Base-by-base conservation (phyloP, 2,113 vertebrate genomes). In the Phaethon lepturus region DNA sequence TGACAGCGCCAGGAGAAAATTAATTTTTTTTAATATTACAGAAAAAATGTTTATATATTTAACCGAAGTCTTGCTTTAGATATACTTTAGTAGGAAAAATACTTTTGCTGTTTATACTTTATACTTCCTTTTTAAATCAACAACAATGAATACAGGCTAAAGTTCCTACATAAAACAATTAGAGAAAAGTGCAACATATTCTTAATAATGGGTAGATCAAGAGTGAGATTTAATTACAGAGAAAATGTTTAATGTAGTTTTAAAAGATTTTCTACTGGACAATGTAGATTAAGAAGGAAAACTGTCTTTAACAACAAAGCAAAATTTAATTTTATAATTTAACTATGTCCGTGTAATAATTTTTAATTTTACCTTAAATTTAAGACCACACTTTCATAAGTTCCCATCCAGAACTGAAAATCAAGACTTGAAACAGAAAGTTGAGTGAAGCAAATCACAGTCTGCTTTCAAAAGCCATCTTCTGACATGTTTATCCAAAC, bases 21-120 rank as follows among this genome's bases (percentile, higher is more conserved):
- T 40, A 35, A 1, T 0, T 2, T 5, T 5, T 17, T 13, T 56
- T 4, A 56, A 3, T 40, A 19, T n/a, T 73, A 72, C 3, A 52
- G 8, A 42, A 55, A 68, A 88, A 40, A 35, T 4, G 1, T 44
- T 56, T 78, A 31, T 6, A 7, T 53, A 35, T 50, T 35, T 72
- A 40, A 63, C 16, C 35, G 3, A 62, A 62, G 5, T 58, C 75
- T 17, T 45, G 1, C 5, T 66, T 71, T 74, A 52, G 8, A 18
- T 38, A 33, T 53, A 26, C 62, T 86, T 59, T n/a, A 62, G 9
- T 33, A 53, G 45, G 26, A 77, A 92, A 77, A 64, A 55, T 25
- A n/a, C 2, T 26, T 14, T 24, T 59, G 2, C 9, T 79, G 26
- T 87, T 49, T 14, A 18, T 33, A 12, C 2, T 58, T 64, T 81